phyloP scores from a whole-genome alignment of 2,888 invertebrate genomes.

The Metacarcinus magister region DNA sequence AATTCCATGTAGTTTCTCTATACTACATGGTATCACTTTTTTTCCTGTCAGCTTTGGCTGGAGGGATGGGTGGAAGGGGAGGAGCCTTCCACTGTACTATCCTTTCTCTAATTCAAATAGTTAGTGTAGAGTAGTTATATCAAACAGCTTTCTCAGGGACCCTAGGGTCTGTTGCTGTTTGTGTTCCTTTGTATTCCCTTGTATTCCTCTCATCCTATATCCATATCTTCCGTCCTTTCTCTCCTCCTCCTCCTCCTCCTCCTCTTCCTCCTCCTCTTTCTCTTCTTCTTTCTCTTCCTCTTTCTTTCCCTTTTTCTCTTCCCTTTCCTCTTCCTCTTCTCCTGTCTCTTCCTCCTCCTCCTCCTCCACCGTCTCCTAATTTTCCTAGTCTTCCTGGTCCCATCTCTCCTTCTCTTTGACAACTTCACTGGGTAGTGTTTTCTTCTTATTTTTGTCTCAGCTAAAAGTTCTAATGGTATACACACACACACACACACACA shows the following conservation, averaged over 20 bases:
- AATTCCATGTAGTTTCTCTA: too few relatives aligned
- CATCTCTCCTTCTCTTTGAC: background rate
- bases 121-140: too few relatives aligned
- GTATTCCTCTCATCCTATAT: background rate
- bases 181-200: too few relatives aligned
- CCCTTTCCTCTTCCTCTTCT: background rate
- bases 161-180: too few relatives aligned
- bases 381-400: background rate
- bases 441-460: background rate
- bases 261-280: background rate
- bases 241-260: background rate
- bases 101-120: too few relatives aligned
- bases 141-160: too few relatives aligned
- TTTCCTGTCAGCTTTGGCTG: too few relatives aligned
- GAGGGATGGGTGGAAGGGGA: too few relatives aligned
- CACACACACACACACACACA: background rate
- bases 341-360: background rate
- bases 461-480: conserved; percentile 3
- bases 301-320: background rate
- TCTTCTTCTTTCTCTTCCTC: background rate
- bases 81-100: too few relatives aligned
- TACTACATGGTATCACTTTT: too few relatives aligned
- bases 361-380: background rate
- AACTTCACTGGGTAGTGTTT: background rate
- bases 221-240: background rate